Conservation (phyloP, 2,888 invertebrate genomes). For the Listrodromus nycthemerus region DNA sequence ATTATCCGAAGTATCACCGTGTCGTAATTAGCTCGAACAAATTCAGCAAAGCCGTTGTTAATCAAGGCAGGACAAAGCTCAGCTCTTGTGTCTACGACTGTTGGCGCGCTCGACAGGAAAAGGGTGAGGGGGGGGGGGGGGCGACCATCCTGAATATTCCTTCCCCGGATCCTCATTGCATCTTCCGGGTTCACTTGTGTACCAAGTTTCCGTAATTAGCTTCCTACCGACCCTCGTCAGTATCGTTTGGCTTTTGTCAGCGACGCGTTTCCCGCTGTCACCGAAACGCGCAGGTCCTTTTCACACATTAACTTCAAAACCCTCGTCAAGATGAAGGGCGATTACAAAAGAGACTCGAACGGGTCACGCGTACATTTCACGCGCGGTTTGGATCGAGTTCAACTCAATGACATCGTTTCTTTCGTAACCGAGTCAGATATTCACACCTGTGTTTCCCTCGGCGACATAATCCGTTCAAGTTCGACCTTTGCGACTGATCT, state of each 20-base stretch:
- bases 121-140: background rate
- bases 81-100: constrained; percentile 53
- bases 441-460: no score
- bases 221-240: background rate
- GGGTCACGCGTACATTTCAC: background rate
- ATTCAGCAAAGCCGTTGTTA: constrained; percentile 65
- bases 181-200: constrained; percentile 21
- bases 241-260: constrained; percentile 36
- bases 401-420: no score
- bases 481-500: no score
- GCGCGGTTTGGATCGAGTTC: no score
- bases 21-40: constrained; percentile 66
- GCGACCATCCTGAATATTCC: constrained; percentile 37
- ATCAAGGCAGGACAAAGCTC: constrained; percentile 62
- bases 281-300: background rate
- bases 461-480: no score
- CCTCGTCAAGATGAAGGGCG: constrained; percentile 22
- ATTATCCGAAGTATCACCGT: constrained; percentile 3
- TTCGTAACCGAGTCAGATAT: no score
- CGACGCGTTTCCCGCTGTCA: background rate
- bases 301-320: constrained; percentile 17
- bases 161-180: constrained; percentile 11
- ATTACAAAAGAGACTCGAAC: background rate
- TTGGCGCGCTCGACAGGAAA: background rate
- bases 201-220: constrained; percentile 23